Evolutionary conservation across 2,113 vertebrate species (phyloP).

Genomic region (Mobula hypostoma): DNA sequence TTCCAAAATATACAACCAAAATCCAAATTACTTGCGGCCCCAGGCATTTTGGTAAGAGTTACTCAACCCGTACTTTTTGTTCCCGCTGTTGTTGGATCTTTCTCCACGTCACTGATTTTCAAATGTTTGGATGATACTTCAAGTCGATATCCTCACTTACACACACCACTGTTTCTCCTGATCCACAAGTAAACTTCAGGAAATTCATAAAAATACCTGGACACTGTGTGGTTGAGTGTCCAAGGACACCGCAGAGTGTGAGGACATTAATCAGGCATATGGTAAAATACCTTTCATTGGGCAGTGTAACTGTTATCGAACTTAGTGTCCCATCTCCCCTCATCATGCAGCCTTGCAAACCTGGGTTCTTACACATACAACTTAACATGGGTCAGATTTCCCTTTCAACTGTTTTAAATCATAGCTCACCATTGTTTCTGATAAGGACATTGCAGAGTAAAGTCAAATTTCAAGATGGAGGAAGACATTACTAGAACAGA

Average conservation of each 20-base stretch:
- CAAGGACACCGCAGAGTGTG: neutral
- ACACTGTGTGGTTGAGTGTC: neutral
- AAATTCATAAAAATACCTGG: neutral
- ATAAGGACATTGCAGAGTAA: no score
- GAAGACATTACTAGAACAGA: no score
- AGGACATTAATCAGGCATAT: neutral
- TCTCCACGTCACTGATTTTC: neutral
- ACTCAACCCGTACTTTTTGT: neutral
- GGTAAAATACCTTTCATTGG: neutral
- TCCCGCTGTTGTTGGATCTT: neutral
- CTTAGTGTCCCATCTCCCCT: neutral
- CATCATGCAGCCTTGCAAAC: neutral
- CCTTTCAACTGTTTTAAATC: neutral
- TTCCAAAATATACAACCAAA: no score
- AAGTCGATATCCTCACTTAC: neutral
- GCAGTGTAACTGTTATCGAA: neutral
- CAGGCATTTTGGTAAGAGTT: no score
- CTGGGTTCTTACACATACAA: neutral
- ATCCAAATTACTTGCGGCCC: no score
- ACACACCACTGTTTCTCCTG: neutral
- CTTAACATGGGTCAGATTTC: neutral
- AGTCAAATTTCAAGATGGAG: no score
- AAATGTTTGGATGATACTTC: neutral
- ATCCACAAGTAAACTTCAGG: neutral
- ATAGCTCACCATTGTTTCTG: neutral